Percentiles rank a stretch among this genome's conserved stretches.
Conservation (phyloP, 2,113 vertebrate species). For the Aspidoscelis tigris region DNA sequence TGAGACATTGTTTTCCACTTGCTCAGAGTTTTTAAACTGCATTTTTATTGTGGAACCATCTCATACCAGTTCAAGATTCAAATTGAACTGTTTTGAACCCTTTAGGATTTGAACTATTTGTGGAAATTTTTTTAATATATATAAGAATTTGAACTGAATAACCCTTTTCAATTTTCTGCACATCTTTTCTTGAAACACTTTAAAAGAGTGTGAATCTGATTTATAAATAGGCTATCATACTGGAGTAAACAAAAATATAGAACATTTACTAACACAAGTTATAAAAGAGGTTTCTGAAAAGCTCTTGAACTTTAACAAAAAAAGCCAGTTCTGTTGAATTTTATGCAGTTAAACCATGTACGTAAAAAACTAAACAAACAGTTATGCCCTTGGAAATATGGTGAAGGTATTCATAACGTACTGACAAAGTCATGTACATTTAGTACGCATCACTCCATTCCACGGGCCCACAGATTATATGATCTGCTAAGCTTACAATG, state of each 20-base stretch:
- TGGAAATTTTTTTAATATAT: too few relatives aligned
- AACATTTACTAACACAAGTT: conserved; percentile 42
- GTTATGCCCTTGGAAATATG: not conserved
- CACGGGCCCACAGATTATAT: not conserved
- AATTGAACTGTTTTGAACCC: too few relatives aligned
- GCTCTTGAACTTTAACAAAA: conserved; percentile 15
- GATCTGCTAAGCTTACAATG: not conserved
- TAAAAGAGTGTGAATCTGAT: conserved; percentile 37
- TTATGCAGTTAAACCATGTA: conserved; percentile 9
- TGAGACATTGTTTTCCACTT: too few relatives aligned
- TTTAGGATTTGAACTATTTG: too few relatives aligned
- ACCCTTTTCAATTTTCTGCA: too few relatives aligned
- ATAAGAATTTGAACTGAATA: too few relatives aligned
- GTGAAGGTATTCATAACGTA: not conserved
- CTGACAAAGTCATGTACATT: not conserved
- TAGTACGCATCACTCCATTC: not conserved
- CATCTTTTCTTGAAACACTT: conserved; percentile 12
- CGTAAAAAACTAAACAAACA: not conserved
- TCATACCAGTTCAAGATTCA: too few relatives aligned
- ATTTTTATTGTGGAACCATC: too few relatives aligned
- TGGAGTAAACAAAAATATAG: conserved; percentile 9
- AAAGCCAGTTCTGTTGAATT: conserved; percentile 40
- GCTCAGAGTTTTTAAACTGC: too few relatives aligned
- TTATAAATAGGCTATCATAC: conserved; percentile 41
- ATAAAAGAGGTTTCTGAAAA: conserved; percentile 42